Evolutionary conservation across 2,113 vertebrate genomes (phyloP).

Genomic region (Ochotona curzoniae): DNA sequence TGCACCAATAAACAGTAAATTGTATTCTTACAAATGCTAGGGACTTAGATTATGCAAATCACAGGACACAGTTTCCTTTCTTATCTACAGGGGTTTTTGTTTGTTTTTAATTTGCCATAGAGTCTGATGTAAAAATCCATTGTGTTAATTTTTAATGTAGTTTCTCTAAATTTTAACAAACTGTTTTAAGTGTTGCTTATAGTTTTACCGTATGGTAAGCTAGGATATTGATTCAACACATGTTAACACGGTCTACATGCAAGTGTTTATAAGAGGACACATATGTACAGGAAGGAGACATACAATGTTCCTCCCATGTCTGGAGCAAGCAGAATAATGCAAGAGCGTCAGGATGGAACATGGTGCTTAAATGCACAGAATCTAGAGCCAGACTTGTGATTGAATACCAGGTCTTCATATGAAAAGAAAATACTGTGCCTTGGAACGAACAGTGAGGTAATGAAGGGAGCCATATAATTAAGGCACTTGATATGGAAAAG

Average conservation of each 20-base stretch:
- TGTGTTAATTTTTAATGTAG: not conserved
- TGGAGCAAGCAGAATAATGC: not conserved
- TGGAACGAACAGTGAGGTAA: not conserved
- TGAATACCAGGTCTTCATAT: constrained; percentile 3
- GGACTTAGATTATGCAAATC: not conserved
- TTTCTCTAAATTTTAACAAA: not conserved
- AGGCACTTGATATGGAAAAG: not conserved
- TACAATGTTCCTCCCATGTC: not conserved
- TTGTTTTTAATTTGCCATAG: not conserved
- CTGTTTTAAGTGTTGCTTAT: constrained; percentile 27
- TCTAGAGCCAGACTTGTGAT: not conserved
- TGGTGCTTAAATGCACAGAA: not conserved
- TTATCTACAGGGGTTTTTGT: constrained; percentile 3
- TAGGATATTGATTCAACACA: not conserved
- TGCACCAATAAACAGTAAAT: constrained; percentile 38
- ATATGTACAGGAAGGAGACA: not conserved
- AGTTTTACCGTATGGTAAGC: not conserved
- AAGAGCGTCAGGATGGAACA: not conserved
- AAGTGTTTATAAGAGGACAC: not conserved
- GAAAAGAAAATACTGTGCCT: constrained; percentile 24
- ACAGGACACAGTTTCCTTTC: constrained; percentile 37
- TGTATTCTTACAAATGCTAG: constrained; percentile 16
- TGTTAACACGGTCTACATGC: not conserved
- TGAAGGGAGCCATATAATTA: not conserved
- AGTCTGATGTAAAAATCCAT: constrained; percentile 18